Conservation (phyloP, 2,888 invertebrate species). For the Melanotus villosus region DNA sequence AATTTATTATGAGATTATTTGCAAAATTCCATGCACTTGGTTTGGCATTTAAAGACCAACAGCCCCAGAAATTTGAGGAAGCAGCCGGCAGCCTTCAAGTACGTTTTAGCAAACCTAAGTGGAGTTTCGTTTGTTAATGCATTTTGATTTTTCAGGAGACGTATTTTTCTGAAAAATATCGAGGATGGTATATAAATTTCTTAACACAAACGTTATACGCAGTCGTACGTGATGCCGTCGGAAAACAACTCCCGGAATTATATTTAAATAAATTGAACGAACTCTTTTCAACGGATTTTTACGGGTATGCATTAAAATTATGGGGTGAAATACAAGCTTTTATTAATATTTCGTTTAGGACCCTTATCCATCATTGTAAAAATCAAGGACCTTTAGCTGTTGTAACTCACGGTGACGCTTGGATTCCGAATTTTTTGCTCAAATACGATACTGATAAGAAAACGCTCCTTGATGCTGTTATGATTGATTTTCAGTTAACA, state of each 20-base stretch:
- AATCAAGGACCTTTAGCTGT: constrained; percentile 66
- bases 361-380: constrained; percentile 53
- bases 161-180: constrained; percentile 72
- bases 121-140: too few relatives aligned
- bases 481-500: constrained; percentile 81
- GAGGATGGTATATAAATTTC: constrained; percentile 74
- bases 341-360: too few relatives aligned
- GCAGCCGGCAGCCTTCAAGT: constrained; percentile 56
- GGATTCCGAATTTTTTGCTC: constrained; percentile 82
- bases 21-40: constrained; percentile 69
- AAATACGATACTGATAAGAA: constrained; percentile 62
- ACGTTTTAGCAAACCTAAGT: too few relatives aligned
- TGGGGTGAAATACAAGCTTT: neutral
- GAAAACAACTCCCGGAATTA: constrained; percentile 74
- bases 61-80: constrained; percentile 62
- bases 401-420: constrained; percentile 81
- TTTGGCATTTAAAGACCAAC: constrained; percentile 67
- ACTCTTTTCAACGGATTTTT: constrained; percentile 71
- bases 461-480: constrained; percentile 69
- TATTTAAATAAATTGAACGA: constrained; percentile 73
- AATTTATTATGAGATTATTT: constrained; percentile 63
- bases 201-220: constrained; percentile 68
- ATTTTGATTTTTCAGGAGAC: constrained; percentile 70
- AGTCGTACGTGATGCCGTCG: constrained; percentile 76
- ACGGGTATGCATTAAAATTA: constrained; percentile 63